Conservation (phyloP, 2,888 invertebrate species). For the Octonoba sinensis region DNA sequence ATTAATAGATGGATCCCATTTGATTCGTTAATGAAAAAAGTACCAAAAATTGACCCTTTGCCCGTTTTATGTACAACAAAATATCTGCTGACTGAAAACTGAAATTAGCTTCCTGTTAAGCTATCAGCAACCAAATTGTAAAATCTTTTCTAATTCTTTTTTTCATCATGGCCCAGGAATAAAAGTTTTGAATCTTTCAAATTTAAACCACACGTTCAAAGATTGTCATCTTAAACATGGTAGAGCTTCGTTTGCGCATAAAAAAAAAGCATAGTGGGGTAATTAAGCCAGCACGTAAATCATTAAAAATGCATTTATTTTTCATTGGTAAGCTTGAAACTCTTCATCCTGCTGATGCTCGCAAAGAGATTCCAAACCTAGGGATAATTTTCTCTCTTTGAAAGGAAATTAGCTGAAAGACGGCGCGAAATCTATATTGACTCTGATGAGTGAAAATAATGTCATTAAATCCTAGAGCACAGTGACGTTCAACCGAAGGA, state of each 20-base stretch:
- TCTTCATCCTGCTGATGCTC: neutral
- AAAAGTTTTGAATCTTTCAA: too few species aligned
- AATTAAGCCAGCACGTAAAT: slow-evolving; percentile 8
- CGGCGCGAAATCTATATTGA: slow-evolving; percentile 30
- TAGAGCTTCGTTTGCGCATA: neutral
- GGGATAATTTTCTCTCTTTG: slow-evolving; percentile 35
- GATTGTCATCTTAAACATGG: slow-evolving; percentile 25
- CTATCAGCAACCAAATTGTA: too few species aligned
- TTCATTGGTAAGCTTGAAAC: slow-evolving; percentile 34
- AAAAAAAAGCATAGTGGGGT: neutral
- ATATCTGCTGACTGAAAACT: too few species aligned
- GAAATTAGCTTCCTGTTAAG: too few species aligned
- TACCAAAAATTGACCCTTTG: too few species aligned
- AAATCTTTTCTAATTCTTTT: too few species aligned
- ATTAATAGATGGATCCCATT: too few species aligned
- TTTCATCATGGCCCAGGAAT: too few species aligned
- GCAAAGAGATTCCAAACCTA: slow-evolving; percentile 23
- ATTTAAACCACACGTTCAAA: too few species aligned
- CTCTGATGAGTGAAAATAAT: slow-evolving; percentile 51
- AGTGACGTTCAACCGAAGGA: slow-evolving; percentile 32
- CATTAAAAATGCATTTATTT: slow-evolving; percentile 57
- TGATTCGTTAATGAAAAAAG: too few species aligned
- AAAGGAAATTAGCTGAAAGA: slow-evolving; percentile 39
- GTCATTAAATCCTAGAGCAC: slow-evolving; percentile 42
- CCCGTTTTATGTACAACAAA: too few species aligned